These are phyloP conservation scores for Gallinago jamesoni DNA, from an alignment of 2,113 vertebrate genomes.

Conservation along the genomic window DNA sequence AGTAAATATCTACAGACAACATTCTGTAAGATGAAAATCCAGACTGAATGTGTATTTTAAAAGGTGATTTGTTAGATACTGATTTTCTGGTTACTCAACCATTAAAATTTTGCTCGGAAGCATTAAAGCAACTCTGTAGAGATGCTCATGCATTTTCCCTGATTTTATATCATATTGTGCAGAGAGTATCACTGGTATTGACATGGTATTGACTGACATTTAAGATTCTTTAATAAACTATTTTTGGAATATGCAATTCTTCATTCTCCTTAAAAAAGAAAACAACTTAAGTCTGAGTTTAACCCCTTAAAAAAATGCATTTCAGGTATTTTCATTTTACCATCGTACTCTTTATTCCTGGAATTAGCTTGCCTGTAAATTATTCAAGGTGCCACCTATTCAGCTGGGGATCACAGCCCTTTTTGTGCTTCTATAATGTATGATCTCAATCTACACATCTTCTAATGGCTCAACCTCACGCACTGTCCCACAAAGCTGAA, in stretches of 20 bases:
- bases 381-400: not conserved
- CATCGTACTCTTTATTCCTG: not conserved
- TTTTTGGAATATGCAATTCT: not conserved
- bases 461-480: not conserved
- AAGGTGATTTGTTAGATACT: not conserved
- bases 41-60: not conserved
- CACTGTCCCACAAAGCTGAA: not conserved
- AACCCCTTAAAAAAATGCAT: not conserved
- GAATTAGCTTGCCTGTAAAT: not conserved
- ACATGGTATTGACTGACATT: not conserved
- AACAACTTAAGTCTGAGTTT: not conserved
- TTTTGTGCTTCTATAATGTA: not conserved
- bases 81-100: not conserved
- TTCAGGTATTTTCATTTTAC: not conserved
- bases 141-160: fast-evolving
- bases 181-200: not conserved
- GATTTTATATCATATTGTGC: not conserved
- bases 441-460: not conserved
- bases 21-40: not conserved
- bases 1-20: not conserved
- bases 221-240: not conserved
- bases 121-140: not conserved
- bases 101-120: not conserved
- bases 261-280: not conserved
- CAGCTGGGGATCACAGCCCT: not conserved